Percentiles rank a stretch among this genome's conserved stretches.
phyloP scores from a whole-genome alignment of 2,797 vertebrate species.

The Poeciliopsis turneri region DNA sequence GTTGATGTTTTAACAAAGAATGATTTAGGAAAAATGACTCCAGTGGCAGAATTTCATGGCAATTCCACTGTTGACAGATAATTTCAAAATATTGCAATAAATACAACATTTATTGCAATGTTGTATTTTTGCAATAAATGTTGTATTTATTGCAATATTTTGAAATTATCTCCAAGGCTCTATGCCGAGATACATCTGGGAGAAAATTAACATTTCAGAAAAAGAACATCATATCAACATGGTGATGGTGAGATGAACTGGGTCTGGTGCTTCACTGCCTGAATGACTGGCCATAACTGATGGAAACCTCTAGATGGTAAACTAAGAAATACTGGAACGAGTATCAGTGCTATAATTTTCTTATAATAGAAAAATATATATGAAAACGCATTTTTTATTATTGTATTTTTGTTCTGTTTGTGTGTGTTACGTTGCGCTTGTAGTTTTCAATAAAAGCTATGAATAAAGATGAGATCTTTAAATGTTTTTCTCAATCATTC shows the following conservation, averaged over 20 bases:
- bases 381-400: background rate
- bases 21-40: background rate
- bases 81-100: too few species aligned
- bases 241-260: background rate
- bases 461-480: background rate
- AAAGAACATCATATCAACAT: background rate
- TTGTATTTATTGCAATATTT: background rate
- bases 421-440: background rate
- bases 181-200: background rate
- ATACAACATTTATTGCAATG: background rate
- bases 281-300: background rate
- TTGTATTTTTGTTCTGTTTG: background rate
- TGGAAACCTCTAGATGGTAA: background rate
- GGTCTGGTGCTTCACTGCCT: background rate
- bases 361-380: background rate
- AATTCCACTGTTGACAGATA: background rate
- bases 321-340: background rate
- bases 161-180: background rate
- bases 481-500: background rate
- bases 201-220: background rate
- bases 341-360: background rate
- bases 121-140: too few species aligned
- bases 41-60: background rate
- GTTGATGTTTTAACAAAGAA: background rate
- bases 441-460: background rate